Evolutionary conservation across 2,113 vertebrate species (phyloP), one percentile per base, ranked within the genome.

Genomic region (Dunckerocampus dactyliophorus): DNA sequence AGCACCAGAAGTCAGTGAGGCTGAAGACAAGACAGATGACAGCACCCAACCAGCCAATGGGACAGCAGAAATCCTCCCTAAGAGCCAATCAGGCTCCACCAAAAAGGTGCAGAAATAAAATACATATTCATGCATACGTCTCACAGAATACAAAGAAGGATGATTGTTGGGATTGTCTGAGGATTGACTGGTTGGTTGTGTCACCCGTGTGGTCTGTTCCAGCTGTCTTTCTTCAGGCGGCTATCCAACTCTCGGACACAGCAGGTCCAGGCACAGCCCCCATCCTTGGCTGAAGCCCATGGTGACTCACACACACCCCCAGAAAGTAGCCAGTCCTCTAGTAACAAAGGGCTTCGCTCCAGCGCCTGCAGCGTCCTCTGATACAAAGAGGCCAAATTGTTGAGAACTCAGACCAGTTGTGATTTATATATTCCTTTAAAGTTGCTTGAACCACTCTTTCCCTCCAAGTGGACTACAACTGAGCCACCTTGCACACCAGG

Each of bases 171-270:
- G 8, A 21, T 20, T 50, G 9, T 6, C 1, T 24, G 19, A 21
- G 21, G 19, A 10, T 21, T 21, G 8, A 51, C 1, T 21, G 8
- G 6, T 8, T 8, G 34, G 12, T 5, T 6, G 17, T 37, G 10
- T 20, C 4, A 45, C 42, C 12, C 24, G 37, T 67, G 17, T 39
- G 24, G 60, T 55, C 24, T 43, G 37, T n/a, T 49, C 57, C 74
- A 91, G 90, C 74, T 83, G 11, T 88, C 81, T n/a, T 52, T 90
- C 60, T 89, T 91, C 76, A 79, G 86, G 14, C 79, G 76, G 21
- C 69, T 80, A 54, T 86, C 73, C 72, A 72, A 68, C 49, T 47
- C 69, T 0, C 87, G 46, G 59, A 60, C 19, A n/a, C 50, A 2
- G 24, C 16, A 4, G 16, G n/a, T 51, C 11, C 50, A 66, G 21